Conservation (phyloP, 2,888 invertebrate species). For the Saturnia japonica region DNA sequence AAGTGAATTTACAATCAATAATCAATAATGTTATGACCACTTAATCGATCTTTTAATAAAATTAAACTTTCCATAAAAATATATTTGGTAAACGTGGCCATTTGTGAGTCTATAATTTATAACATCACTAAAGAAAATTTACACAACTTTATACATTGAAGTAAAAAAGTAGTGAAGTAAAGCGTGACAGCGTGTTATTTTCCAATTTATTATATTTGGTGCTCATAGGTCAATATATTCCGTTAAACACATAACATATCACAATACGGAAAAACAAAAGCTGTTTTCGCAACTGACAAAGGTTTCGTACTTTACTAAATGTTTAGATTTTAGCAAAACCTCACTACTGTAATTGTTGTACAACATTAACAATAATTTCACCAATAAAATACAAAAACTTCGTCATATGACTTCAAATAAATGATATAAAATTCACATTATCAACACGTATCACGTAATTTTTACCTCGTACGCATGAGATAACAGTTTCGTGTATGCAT, state of each 20-base stretch:
- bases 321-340: neutral
- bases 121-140: neutral
- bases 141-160: neutral
- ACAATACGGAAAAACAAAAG: neutral
- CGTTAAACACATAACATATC: neutral
- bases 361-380: neutral
- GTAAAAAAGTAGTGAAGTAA: neutral
- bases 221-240: neutral
- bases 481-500: slow-evolving; percentile 40
- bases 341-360: neutral
- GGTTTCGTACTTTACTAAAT: neutral
- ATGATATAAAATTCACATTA: slow-evolving; percentile 22
- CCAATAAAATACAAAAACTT: neutral
- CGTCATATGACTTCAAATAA: neutral
- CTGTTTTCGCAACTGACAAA: neutral
- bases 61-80: neutral
- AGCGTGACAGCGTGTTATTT: neutral
- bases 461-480: slow-evolving; percentile 34
- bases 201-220: neutral
- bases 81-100: neutral
- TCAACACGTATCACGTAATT: slow-evolving; percentile 41
- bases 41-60: neutral
- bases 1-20: neutral
- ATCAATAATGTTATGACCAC: neutral
- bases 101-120: neutral